phyloP scores from a whole-genome alignment of 2,888 invertebrate species.

The Lordiphosa andalusiaca region DNA sequence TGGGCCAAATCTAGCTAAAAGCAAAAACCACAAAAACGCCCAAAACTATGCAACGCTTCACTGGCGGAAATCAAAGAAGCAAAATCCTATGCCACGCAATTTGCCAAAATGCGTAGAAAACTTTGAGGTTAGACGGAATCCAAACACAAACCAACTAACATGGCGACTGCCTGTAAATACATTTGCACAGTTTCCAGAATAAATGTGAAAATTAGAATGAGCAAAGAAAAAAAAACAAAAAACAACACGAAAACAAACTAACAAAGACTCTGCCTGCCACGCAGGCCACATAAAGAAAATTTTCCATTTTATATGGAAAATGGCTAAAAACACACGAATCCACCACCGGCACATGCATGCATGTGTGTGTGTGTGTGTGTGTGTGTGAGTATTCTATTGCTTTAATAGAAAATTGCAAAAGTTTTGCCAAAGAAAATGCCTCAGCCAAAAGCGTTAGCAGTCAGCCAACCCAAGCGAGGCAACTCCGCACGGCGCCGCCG shows the following conservation, averaged over 20 bases:
- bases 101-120: slow-evolving; percentile 66
- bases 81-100: slow-evolving; percentile 59
- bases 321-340: slow-evolving; percentile 44
- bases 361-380: slow-evolving; percentile 60
- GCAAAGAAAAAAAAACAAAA: slow-evolving; percentile 14
- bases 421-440: slow-evolving; percentile 74
- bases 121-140: slow-evolving; percentile 55
- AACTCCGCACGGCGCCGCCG: slow-evolving; percentile 30
- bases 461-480: slow-evolving; percentile 61
- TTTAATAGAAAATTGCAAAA: slow-evolving; percentile 77
- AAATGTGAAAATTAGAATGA: slow-evolving; percentile 47
- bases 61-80: slow-evolving; percentile 51
- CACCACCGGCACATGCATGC: slow-evolving; percentile 34
- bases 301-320: slow-evolving; percentile 66
- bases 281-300: slow-evolving; percentile 70
- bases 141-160: slow-evolving; percentile 65
- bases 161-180: slow-evolving; percentile 67
- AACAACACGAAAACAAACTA: slow-evolving; percentile 57
- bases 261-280: slow-evolving; percentile 50
- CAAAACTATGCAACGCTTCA: slow-evolving; percentile 59
- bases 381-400: slow-evolving; percentile 59
- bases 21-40: slow-evolving; percentile 64
- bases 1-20: slow-evolving; percentile 56
- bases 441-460: slow-evolving; percentile 43
- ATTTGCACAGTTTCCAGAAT: slow-evolving; percentile 70